phyloP scores from a whole-genome alignment of 2,113 vertebrate genomes.

The Myotis brandtii region DNA sequence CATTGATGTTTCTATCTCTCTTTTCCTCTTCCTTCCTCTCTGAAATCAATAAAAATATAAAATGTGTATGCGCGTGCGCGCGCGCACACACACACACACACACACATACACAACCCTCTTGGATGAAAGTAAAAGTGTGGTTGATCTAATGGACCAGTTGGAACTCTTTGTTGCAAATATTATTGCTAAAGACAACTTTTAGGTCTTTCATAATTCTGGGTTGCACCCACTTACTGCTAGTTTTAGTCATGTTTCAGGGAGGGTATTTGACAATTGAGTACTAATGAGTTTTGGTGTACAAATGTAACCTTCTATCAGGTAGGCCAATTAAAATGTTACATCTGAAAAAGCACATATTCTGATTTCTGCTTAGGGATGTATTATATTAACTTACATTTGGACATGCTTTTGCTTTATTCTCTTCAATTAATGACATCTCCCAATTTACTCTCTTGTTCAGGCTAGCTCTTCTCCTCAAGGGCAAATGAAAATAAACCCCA shows the following conservation, averaged over 20 bases:
- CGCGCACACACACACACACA: too few species aligned
- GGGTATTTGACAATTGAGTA: constrained; percentile 29
- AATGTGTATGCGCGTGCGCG: too few species aligned
- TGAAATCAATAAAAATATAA: too few species aligned
- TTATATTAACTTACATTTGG: constrained; percentile 60
- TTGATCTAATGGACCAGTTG: constrained; percentile 31
- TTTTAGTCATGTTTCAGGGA: constrained; percentile 28
- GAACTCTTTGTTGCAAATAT: constrained; percentile 22
- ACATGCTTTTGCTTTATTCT: constrained; percentile 52
- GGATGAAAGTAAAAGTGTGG: neutral
- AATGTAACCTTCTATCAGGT: constrained; percentile 71
- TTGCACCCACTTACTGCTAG: constrained; percentile 21
- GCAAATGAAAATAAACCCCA: neutral
- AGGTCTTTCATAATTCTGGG: constrained; percentile 35
- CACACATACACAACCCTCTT: neutral
- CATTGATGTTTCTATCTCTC: too few species aligned
- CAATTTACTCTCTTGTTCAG: constrained; percentile 51
- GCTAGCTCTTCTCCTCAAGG: constrained; percentile 41
- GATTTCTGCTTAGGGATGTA: constrained; percentile 52
- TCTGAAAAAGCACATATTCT: constrained; percentile 61
- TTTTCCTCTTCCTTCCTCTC: too few species aligned
- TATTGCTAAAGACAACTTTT: constrained; percentile 51
- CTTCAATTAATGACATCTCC: constrained; percentile 52
- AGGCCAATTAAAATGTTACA: constrained; percentile 76
- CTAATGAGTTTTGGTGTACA: constrained; percentile 61